Percentiles rank a stretch among this genome's conserved stretches.
phyloP scores from a whole-genome alignment of 2,113 vertebrate species.

The Oncorhynchus keta region DNA sequence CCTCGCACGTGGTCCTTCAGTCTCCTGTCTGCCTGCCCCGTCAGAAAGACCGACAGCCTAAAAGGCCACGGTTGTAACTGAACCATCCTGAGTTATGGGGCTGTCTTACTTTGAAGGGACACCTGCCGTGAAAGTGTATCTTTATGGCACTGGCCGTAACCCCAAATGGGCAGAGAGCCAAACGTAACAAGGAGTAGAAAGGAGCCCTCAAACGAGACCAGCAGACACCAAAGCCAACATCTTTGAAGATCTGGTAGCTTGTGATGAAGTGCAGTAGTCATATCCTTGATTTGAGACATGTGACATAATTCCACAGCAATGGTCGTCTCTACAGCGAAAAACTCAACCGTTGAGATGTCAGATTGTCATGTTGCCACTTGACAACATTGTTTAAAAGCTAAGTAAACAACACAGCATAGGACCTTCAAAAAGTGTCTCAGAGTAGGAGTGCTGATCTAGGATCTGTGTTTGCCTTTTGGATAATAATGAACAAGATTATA shows the following conservation, averaged over 20 bases:
- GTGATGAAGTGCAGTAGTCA: conserved; percentile 25
- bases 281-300: too few relatives aligned
- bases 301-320: too few relatives aligned
- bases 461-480: too few relatives aligned
- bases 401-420: too few relatives aligned
- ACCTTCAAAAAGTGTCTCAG: too few relatives aligned
- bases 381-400: too few relatives aligned
- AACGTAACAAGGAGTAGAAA: not conserved
- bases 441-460: too few relatives aligned
- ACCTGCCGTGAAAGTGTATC: conserved; percentile 25
- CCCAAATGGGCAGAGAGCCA: conserved; percentile 27
- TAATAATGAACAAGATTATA: too few relatives aligned
- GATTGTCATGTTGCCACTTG: too few relatives aligned
- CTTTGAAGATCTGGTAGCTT: conserved; percentile 38
- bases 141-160: conserved; percentile 8
- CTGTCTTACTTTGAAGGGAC: conserved; percentile 15
- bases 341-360: too few relatives aligned
- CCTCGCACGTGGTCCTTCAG: not conserved
- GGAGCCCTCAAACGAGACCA: not conserved
- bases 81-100: conserved; percentile 3
- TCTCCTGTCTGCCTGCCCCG: not conserved
- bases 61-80: not conserved
- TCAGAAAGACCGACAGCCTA: not conserved
- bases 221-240: conserved; percentile 11
- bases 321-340: too few relatives aligned